Conservation (phyloP, 1,140 invertebrate genomes). For the Pantala flavescens region DNA sequence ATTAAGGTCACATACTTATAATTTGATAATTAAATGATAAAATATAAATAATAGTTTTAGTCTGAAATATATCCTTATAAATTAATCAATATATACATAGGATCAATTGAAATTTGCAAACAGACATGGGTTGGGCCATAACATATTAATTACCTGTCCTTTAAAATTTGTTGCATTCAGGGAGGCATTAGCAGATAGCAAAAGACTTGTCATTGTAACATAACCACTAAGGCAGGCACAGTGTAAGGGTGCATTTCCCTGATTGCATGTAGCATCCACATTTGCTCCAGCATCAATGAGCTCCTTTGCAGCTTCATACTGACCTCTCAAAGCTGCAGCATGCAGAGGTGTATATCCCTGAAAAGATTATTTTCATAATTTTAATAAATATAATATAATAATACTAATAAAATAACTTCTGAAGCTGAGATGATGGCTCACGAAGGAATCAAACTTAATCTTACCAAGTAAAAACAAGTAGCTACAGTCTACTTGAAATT, state of each 20-base stretch:
- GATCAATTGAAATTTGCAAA: no score
- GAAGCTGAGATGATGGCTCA: no score
- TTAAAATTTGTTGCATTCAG: slow-evolving; percentile 36
- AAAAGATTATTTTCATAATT: slow-evolving; percentile 19
- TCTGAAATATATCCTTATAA: no score
- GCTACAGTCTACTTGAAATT: no score
- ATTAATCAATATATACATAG: no score
- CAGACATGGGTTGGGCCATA: no score
- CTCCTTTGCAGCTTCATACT: slow-evolving; percentile 39
- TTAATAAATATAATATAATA: background rate
- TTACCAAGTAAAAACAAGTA: no score
- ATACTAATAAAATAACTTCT: slow-evolving; percentile 15
- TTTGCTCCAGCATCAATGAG: slow-evolving; percentile 45
- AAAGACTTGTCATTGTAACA: slow-evolving; percentile 39
- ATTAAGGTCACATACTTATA: no score
- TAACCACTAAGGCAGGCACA: slow-evolving; percentile 53
- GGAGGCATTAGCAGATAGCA: slow-evolving; percentile 38
- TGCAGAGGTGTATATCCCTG: slow-evolving; percentile 52
- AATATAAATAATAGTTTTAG: no score
- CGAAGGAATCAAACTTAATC: no score
- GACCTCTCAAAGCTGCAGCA: slow-evolving; percentile 49
- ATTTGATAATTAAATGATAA: no score
- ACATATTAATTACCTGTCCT: slow-evolving; percentile 35
- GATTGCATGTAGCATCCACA: slow-evolving; percentile 44
- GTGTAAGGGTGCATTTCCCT: slow-evolving; percentile 51